Percentiles rank a stretch among this genome's conserved stretches.
These are phyloP conservation scores for Sceloporus undulatus DNA, from an alignment of 2,113 vertebrate species.

Conservation along the genomic window DNA sequence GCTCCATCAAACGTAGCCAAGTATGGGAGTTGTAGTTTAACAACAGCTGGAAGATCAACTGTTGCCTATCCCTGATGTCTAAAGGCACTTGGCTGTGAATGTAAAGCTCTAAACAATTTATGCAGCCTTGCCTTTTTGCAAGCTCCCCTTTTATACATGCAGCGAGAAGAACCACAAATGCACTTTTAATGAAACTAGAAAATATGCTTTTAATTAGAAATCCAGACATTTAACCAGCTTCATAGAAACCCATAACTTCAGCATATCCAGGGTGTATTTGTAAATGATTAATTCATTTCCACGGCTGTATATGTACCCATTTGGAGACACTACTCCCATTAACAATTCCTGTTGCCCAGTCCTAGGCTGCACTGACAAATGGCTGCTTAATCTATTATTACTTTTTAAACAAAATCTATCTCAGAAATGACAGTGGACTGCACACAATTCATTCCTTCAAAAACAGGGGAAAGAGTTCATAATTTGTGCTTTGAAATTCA, in stretches of 20 bases:
- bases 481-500: background rate
- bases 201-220: background rate
- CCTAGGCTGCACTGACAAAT: background rate
- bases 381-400: background rate
- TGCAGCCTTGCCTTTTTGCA: background rate
- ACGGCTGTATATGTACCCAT: accelerated
- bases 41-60: too few relatives aligned
- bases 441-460: background rate
- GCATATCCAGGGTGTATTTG: background rate
- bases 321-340: accelerated
- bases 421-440: background rate
- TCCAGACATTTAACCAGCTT: background rate
- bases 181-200: background rate
- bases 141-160: background rate
- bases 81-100: background rate
- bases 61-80: too few relatives aligned
- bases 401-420: background rate
- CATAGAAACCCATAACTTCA: background rate
- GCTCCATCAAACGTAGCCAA: too few relatives aligned
- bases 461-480: background rate
- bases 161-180: background rate
- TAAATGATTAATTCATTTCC: constrained; percentile 6
- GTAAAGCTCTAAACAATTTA: constrained; percentile 1
- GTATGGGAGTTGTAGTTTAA: too few relatives aligned
- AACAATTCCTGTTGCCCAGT: background rate